These are phyloP conservation scores for Panzeria rudis DNA, from an alignment of 2,888 invertebrate species.

Conservation along the genomic window DNA sequence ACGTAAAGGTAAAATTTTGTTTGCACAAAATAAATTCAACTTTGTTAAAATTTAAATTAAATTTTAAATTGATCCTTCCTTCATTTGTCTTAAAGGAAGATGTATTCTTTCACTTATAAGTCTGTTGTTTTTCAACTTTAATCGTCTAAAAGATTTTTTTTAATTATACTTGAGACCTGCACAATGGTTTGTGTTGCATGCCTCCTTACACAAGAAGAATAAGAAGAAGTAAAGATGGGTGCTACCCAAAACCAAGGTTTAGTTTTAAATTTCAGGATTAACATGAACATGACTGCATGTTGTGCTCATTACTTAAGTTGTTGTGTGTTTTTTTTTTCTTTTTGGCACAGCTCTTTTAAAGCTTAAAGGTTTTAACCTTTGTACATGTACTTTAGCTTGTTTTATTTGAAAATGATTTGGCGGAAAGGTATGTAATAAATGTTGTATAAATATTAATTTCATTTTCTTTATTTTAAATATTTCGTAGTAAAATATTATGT, in stretches of 20 bases:
- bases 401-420: neutral
- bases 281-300: constrained; percentile 39
- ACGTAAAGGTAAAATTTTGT: no score
- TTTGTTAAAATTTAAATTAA: neutral
- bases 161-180: constrained; percentile 36
- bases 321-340: neutral
- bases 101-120: neutral
- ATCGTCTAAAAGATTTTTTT: constrained; percentile 16
- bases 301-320: constrained; percentile 40
- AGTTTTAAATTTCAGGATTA: constrained; percentile 60
- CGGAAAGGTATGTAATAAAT: constrained; percentile 31
- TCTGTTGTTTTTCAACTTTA: constrained; percentile 2
- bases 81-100: neutral
- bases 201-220: neutral
- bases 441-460: constrained; percentile 49
- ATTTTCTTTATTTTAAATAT: constrained; percentile 6
- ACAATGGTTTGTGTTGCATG: constrained; percentile 25
- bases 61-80: neutral
- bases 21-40: neutral
- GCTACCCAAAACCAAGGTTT: constrained; percentile 35
- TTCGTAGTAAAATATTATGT: constrained; percentile 3
- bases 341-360: constrained; percentile 22
- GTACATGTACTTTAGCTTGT: neutral
- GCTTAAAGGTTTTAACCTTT: constrained; percentile 60
- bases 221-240: constrained; percentile 24